Percentiles rank a stretch among this genome's conserved stretches.
Evolutionary conservation across 2,113 vertebrate genomes (phyloP).

Genomic region (Sciurus niger): DNA sequence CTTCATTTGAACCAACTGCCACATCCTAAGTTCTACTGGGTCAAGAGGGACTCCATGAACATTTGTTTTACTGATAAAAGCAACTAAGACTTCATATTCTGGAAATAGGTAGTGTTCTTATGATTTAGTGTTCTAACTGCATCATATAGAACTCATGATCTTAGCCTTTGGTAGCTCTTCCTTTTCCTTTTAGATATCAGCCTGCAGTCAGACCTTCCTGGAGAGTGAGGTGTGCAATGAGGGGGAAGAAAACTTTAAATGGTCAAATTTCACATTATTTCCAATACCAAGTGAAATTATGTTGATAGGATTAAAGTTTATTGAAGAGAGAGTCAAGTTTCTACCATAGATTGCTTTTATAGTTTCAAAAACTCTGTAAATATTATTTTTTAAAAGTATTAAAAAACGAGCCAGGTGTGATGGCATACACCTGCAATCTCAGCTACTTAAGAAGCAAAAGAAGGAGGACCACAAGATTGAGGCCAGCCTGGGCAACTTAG

Average conservation of each 20-base stretch:
- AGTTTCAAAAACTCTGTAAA: slow-evolving; percentile 19
- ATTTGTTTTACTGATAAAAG: slow-evolving; percentile 38
- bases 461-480: background rate
- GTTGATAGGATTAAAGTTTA: background rate
- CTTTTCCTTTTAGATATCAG: background rate
- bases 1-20: background rate
- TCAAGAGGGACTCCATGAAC: background rate
- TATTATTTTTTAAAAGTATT: background rate
- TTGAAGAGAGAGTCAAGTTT: background rate
- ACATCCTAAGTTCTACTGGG: background rate
- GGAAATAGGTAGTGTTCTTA: background rate
- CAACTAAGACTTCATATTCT: slow-evolving; percentile 6
- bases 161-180: background rate
- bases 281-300: background rate
- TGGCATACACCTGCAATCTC: background rate
- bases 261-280: slow-evolving; percentile 6
- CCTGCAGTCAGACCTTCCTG: background rate
- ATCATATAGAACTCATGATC: background rate
- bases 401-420: background rate
- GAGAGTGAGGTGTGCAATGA: background rate
- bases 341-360: background rate
- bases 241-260: background rate
- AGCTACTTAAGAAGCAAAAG: background rate
- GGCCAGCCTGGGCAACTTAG: background rate
- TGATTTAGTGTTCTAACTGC: background rate